Conservation (phyloP, 2,113 vertebrate species). For the Labrus mixtus region DNA sequence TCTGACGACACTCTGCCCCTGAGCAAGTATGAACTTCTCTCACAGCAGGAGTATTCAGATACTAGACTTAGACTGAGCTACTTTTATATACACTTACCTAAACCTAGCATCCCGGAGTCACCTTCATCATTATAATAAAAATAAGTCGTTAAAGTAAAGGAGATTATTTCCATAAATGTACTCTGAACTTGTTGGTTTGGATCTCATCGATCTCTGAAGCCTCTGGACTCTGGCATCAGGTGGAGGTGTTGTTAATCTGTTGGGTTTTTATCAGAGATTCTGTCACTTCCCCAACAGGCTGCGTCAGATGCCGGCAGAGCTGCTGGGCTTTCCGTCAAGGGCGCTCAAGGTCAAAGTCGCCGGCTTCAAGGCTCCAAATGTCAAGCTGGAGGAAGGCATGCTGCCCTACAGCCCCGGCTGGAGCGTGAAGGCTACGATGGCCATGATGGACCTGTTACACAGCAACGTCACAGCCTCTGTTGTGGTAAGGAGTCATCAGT, state of each 20-base stretch:
- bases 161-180: too few relatives aligned
- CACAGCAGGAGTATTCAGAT: background rate
- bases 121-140: too few relatives aligned
- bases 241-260: background rate
- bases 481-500: conserved; percentile 73
- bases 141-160: too few relatives aligned
- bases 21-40: conserved; percentile 81
- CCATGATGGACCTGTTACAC: conserved; percentile 88
- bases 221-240: too few relatives aligned
- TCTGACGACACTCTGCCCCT: conserved; percentile 85
- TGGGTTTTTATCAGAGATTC: background rate
- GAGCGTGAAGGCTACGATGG: conserved; percentile 87
- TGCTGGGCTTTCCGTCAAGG: conserved; percentile 85
- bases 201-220: too few relatives aligned
- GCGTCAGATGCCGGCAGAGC: conserved; percentile 84
- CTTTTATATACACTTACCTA: too few relatives aligned
- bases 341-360: conserved; percentile 85
- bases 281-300: conserved; percentile 81
- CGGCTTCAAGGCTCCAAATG: conserved; percentile 87
- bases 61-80: too few relatives aligned
- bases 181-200: too few relatives aligned
- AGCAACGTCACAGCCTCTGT: conserved; percentile 83
- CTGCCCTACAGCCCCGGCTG: conserved; percentile 90
- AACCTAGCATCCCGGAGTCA: too few relatives aligned
- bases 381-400: conserved; percentile 58